A percentile compares a stretch with the other conserved stretches of the same genome.
phyloP scores from a whole-genome alignment of 2,797 vertebrate species.

The Gallinago nigripennis region DNA sequence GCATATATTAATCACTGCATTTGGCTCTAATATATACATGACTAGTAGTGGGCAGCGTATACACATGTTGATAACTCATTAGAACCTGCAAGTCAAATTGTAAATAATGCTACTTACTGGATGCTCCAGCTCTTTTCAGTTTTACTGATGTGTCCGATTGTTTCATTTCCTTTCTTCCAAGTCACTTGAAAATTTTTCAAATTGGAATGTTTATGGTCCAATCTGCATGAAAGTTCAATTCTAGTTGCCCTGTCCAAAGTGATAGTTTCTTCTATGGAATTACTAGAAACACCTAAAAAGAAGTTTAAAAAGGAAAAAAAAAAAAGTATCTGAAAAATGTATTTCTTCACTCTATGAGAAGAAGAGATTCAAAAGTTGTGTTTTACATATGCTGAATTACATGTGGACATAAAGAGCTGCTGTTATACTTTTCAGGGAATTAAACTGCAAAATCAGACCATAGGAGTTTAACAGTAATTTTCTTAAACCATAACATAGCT shows the following conservation, averaged over 20 bases:
- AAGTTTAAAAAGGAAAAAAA: neutral
- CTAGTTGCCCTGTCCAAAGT: constrained; percentile 45
- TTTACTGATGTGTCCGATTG: constrained; percentile 58
- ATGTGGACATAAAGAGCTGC: neutral
- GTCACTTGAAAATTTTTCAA: constrained; percentile 67
- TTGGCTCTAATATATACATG: neutral
- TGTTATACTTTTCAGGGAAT: neutral
- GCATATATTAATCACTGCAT: neutral
- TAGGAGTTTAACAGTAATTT: neutral
- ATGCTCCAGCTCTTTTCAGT: constrained; percentile 58
- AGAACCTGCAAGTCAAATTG: neutral
- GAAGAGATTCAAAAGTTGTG: neutral
- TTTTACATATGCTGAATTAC: neutral
- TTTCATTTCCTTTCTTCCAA: constrained; percentile 80
- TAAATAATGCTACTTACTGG: constrained; percentile 52
- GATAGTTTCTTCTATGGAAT: constrained; percentile 19
- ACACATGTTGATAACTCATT: neutral
- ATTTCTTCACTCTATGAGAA: neutral
- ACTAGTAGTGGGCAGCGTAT: neutral
- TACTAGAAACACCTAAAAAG: constrained; percentile 10
- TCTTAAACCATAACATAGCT: neutral
- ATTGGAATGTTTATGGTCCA: constrained; percentile 46
- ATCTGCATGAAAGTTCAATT: constrained; percentile 80
- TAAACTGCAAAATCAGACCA: neutral
- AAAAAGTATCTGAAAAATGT: neutral